Evolutionary conservation across 1,140 invertebrate genomes (phyloP), one percentile per base, ranked within the genome.

Genomic region (Euwallacea similis): DNA sequence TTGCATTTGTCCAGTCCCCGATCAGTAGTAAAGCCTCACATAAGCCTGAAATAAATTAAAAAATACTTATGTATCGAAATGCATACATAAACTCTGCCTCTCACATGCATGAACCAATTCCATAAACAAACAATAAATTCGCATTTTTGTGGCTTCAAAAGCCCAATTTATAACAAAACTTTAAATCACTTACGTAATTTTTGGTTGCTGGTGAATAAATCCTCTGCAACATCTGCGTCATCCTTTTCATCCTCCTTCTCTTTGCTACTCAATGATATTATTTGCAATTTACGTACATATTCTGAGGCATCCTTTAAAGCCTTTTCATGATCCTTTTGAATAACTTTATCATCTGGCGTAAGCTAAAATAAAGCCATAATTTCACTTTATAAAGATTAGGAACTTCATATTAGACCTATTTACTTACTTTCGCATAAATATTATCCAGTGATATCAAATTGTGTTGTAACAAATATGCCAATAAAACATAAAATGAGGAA

Each of bases 381-480:
- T 7, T 33, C 21, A 33, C 21, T 33, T 33, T 33, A 4, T 33
- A 1, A 33, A 33, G 21, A 58, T 16, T 58, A 58, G 10, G 7
- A 66, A 61, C 21, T 11, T 47, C 13, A 15, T 46, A 46, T 46
- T 41, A 42, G 4, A 42, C 1, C 46, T 65, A 42, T n/a, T 16
- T 15, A 70, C 87, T 86, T 86, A 95, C 91, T 93, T 97, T 97
- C 60, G 89, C 88, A 83, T 98, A 97, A 74, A 99, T 92, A 80
- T 95, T 89, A 77, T 95, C 90, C 41, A 99, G 80, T 50, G 88
- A 84, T 71, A 99, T 92, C 7, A 99, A 88, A 61, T 88, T 85
- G 82, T 98, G 88, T 81, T 97, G 93, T 9, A 99, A 81, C 75
- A 99, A 87, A 58, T 97, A 82, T 42, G 97, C 96, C 71, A 95